Evolutionary conservation across 2,888 invertebrate species (phyloP).

Genomic region (Aporophyla lueneburgensis): DNA sequence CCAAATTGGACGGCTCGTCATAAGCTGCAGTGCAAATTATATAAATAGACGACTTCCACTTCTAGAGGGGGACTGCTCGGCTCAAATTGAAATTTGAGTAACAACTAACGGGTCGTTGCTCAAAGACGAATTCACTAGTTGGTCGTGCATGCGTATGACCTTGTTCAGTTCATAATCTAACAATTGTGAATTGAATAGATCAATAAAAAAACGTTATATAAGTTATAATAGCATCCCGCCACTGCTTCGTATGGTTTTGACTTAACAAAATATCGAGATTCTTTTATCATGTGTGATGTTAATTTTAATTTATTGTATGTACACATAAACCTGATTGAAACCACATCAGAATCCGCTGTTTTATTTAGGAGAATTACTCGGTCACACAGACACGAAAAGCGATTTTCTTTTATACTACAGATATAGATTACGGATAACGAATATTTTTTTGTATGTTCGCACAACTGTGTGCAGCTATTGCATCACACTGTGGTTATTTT

Average conservation of each 20-base stretch:
- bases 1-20: conserved; percentile 2
- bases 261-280: neutral
- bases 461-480: conserved; percentile 26
- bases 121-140: neutral
- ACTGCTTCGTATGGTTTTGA: neutral
- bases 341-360: neutral
- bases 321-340: neutral
- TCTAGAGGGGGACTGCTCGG: neutral
- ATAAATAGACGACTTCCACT: neutral
- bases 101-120: neutral
- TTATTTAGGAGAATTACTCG: neutral
- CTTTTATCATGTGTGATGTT: neutral
- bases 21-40: conserved; percentile 5
- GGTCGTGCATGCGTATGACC: neutral
- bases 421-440: neutral
- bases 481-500: conserved; percentile 7
- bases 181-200: conserved; percentile 15
- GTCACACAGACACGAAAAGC: neutral
- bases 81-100: conserved; percentile 2
- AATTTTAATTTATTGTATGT: no score
- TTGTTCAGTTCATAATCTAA: conserved; percentile 7
- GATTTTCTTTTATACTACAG: neutral
- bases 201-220: neutral
- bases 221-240: neutral
- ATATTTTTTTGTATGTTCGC: neutral